Conservation (phyloP, 35 echinoderm and acorn worm species). For the Lytechinus variegatus region DNA sequence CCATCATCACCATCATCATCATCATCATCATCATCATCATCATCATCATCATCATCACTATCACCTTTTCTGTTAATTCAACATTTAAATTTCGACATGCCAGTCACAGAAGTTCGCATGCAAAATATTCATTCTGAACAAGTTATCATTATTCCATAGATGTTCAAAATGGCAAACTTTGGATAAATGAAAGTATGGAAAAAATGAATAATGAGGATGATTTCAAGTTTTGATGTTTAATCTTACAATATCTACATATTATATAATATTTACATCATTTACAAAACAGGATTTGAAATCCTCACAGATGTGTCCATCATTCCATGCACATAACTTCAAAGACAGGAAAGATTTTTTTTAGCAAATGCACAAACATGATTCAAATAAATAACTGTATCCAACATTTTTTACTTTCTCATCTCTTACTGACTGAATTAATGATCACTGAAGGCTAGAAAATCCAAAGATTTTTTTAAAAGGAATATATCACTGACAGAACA, state of each 20-base stretch:
- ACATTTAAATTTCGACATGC: background rate
- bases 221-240: background rate
- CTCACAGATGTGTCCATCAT: no score
- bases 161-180: background rate
- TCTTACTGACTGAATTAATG: background rate
- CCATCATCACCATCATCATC: constrained; percentile 72
- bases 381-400: background rate
- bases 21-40: constrained; percentile 61
- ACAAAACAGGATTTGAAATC: background rate
- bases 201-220: background rate
- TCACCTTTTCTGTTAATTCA: background rate
- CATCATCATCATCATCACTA: constrained; percentile 29
- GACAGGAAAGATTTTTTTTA: no score
- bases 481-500: background rate
- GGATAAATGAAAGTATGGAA: background rate
- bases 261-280: background rate
- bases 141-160: background rate
- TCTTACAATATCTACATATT: background rate
- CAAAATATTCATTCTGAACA: background rate
- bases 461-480: no score
- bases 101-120: background rate
- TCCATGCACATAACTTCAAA: no score
- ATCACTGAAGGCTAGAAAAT: background rate
- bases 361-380: background rate
- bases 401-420: background rate